Conservation (phyloP, 2,113 vertebrate species). For the Glaucomys volans region DNA sequence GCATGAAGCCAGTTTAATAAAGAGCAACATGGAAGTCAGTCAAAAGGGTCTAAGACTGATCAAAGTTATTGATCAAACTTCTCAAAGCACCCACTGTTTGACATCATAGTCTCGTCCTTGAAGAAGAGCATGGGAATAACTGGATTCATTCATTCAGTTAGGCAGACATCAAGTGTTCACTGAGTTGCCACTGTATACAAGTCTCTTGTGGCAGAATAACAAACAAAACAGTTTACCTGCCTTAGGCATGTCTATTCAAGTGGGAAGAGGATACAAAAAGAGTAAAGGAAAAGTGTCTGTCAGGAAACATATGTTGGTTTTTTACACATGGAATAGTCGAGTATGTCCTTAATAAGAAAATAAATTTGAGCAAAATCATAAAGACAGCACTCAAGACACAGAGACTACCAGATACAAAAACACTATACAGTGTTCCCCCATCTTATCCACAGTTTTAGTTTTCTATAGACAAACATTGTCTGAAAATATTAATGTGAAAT, state of each 20-base stretch:
- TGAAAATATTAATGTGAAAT: too few species aligned
- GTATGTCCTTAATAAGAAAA: neutral
- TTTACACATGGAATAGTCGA: neutral
- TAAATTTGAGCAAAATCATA: neutral
- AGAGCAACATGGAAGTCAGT: neutral
- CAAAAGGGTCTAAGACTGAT: neutral
- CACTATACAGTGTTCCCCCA: neutral
- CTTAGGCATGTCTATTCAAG: neutral
- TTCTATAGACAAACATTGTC: too few species aligned
- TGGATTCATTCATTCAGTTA: neutral
- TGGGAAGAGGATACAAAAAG: conserved; percentile 27
- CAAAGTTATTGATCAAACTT: neutral
- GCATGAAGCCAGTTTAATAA: neutral
- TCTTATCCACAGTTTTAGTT: too few species aligned
- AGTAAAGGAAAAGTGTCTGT: neutral
- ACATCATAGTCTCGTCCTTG: neutral
- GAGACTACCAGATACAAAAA: neutral
- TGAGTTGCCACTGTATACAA: neutral
- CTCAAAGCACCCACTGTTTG: neutral
- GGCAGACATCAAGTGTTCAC: neutral
- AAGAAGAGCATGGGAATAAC: neutral
- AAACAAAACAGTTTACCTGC: neutral
- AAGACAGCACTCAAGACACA: neutral
- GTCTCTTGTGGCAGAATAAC: neutral
- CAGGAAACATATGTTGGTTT: neutral